Evolutionary conservation across 1,140 invertebrate species (phyloP).

Genomic region (Olivierus martensii): DNA sequence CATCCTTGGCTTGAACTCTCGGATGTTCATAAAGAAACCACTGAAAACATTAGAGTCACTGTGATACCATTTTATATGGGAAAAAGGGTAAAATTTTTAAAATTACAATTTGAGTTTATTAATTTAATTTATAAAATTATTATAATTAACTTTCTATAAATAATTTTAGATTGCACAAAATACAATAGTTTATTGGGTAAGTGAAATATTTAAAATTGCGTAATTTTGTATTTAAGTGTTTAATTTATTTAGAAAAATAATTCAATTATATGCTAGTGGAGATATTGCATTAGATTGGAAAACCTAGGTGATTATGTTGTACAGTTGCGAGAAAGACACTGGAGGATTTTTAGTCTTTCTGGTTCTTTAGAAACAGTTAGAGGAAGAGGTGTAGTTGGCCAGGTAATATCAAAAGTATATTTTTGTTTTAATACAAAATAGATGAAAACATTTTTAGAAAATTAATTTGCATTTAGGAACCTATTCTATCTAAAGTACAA

Average conservation of each 20-base stretch:
- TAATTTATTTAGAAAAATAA: too few relatives aligned
- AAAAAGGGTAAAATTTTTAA: slow-evolving; percentile 40
- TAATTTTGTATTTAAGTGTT: too few relatives aligned
- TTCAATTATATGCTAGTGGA: slow-evolving; percentile 43
- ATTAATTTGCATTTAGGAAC: slow-evolving; percentile 42
- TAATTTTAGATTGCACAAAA: slow-evolving; percentile 52
- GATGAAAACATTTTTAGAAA: background rate
- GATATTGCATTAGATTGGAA: slow-evolving; percentile 90
- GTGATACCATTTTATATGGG: slow-evolving; percentile 98
- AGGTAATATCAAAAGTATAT: slow-evolving; percentile 26
- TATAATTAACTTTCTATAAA: background rate
- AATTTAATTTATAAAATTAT: too few relatives aligned
- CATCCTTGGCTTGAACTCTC: slow-evolving; percentile 92
- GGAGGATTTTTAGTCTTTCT: slow-evolving; percentile 89
- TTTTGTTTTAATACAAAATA: background rate
- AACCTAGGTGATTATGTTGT: slow-evolving; percentile 80
- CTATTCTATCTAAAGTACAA: slow-evolving; percentile 64
- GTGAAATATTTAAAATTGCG: slow-evolving; percentile 14
- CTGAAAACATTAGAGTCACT: slow-evolving; percentile 85
- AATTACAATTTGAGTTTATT: background rate
- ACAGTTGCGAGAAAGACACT: slow-evolving; percentile 85
- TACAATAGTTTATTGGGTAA: slow-evolving; percentile 81
- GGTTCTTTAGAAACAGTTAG: slow-evolving; percentile 89
- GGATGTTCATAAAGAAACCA: slow-evolving; percentile 96
- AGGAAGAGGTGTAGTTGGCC: slow-evolving; percentile 84